phyloP scores from a whole-genome alignment of 2,113 vertebrate genomes.

The Gulo gulo region DNA sequence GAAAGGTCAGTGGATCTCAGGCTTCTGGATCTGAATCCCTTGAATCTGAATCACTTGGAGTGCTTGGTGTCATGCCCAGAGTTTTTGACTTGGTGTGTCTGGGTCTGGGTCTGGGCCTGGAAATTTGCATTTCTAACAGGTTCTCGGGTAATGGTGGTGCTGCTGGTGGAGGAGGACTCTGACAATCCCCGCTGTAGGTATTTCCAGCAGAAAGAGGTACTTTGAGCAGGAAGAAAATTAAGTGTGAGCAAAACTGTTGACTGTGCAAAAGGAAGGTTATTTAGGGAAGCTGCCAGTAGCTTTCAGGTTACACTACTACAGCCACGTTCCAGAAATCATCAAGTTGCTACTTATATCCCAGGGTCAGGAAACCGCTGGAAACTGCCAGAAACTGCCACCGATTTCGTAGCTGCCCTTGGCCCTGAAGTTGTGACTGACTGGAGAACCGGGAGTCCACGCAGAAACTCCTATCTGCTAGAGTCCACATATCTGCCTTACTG shows the following conservation, averaged over 20 bases:
- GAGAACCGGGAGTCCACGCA: too few species aligned
- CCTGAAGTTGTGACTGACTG: background rate
- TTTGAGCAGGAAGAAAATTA: background rate
- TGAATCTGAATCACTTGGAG: background rate
- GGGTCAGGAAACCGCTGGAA: background rate
- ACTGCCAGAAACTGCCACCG: background rate
- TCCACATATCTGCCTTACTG: fast-evolving
- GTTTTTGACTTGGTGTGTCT: background rate
- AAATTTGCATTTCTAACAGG: background rate
- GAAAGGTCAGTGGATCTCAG: background rate
- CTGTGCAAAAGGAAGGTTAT: background rate
- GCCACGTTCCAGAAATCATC: background rate
- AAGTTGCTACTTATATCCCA: background rate
- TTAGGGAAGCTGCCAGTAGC: background rate
- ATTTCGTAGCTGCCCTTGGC: background rate
- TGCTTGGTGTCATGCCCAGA: background rate
- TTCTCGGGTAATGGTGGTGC: background rate
- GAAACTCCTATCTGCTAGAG: background rate
- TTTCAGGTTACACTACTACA: background rate
- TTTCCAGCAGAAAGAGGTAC: background rate
- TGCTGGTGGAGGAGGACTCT: background rate
- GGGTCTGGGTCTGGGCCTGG: background rate
- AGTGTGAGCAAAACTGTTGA: background rate
- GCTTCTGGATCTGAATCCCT: background rate
- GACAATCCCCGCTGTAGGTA: background rate